These are phyloP conservation scores for Electrophaes corylata DNA, from an alignment of 2,888 invertebrate species.

Conservation along the genomic window DNA sequence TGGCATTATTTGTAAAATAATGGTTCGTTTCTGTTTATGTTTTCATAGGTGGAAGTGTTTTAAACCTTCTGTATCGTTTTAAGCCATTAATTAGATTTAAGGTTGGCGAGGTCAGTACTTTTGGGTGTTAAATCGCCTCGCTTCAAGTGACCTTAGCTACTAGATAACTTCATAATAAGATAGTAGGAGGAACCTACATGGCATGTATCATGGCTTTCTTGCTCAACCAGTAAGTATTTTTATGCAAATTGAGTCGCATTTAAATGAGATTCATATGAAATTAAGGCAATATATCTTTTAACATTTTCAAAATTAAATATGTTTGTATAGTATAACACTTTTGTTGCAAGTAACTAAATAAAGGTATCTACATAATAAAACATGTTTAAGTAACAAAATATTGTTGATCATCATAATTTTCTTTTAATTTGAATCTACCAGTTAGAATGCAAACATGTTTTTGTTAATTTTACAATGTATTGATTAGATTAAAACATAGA, in stretches of 20 bases:
- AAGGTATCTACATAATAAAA: neutral
- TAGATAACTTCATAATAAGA: slow-evolving; percentile 14
- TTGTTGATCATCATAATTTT: neutral
- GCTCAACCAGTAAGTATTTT: slow-evolving; percentile 8
- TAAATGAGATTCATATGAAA: slow-evolving; percentile 38
- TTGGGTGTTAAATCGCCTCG: slow-evolving; percentile 18
- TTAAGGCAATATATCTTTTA: slow-evolving; percentile 11
- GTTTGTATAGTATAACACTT: neutral
- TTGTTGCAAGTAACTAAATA: neutral
- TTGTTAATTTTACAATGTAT: slow-evolving; percentile 19
- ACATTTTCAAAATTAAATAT: too few species aligned
- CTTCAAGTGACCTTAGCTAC: slow-evolving; percentile 13
- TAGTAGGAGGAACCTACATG: neutral
- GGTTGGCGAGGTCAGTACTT: slow-evolving; percentile 12
- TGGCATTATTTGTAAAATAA: neutral
- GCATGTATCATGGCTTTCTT: slow-evolving; percentile 15
- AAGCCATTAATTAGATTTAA: slow-evolving; percentile 25
- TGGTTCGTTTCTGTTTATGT: neutral
- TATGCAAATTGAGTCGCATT: slow-evolving; percentile 16
- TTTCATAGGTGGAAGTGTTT: neutral
- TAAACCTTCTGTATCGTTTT: neutral
- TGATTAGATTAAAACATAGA: slow-evolving; percentile 30
- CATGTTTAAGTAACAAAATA: neutral
- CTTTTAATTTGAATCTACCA: neutral
- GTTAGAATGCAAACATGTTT: slow-evolving; percentile 8